These are phyloP conservation scores for Physella acuta DNA, from an alignment of 1,140 invertebrate species.

Conservation along the genomic window DNA sequence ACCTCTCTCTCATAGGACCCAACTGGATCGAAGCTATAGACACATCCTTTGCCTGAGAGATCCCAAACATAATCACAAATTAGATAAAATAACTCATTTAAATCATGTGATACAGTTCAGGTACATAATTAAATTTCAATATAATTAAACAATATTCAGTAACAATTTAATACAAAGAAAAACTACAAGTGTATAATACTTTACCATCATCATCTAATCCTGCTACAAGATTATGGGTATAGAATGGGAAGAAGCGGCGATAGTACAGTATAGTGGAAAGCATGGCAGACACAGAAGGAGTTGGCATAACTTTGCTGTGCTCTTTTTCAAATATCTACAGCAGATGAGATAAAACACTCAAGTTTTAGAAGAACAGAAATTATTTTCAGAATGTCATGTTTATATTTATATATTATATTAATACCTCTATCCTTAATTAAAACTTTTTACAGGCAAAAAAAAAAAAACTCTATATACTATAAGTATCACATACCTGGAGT, in stretches of 20 bases:
- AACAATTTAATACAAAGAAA: neutral
- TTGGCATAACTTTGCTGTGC: conserved; percentile 90
- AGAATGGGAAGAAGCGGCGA: conserved; percentile 98
- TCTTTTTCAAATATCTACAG: conserved; percentile 87
- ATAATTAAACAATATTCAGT: neutral
- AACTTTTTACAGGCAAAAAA: neutral
- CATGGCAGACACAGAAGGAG: conserved; percentile 90
- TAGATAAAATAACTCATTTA: too few relatives aligned
- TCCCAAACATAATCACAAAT: too few relatives aligned
- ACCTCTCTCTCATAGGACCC: conserved; percentile 83
- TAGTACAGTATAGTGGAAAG: conserved; percentile 94
- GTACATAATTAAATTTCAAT: neutral
- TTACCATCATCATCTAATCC: conserved; percentile 71
- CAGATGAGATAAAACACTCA: conserved; percentile 11
- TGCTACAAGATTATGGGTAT: conserved; percentile 91
- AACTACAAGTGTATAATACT: neutral
- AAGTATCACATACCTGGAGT: conserved; percentile 71
- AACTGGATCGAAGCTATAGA: conserved; percentile 96
- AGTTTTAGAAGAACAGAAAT: neutral
- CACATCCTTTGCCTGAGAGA: conserved; percentile 82
- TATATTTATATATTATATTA: neutral
- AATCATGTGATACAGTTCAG: too few relatives aligned
- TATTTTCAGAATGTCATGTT: neutral
- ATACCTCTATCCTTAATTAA: neutral
- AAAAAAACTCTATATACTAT: too few relatives aligned